These are phyloP conservation scores for Sternarchorhynchus goeldii DNA, from an alignment of 2,797 vertebrate species.

Conservation along the genomic window DNA sequence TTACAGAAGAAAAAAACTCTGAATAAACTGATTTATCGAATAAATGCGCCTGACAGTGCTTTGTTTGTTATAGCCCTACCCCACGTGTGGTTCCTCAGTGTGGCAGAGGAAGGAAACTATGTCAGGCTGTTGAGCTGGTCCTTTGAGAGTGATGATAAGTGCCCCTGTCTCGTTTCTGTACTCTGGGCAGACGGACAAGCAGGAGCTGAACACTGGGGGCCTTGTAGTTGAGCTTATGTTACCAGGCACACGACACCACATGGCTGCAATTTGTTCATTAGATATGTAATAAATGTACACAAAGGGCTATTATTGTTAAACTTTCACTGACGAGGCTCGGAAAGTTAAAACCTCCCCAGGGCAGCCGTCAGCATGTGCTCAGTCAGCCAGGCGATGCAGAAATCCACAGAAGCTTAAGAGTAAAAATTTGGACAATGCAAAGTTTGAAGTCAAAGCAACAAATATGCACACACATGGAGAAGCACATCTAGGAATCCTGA, in stretches of 20 bases:
- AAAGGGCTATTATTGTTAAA: conserved; percentile 76
- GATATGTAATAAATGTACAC: conserved; percentile 78
- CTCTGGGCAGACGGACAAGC: conserved; percentile 73
- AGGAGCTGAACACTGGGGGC: conserved; percentile 73
- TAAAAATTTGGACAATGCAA: conserved; percentile 3
- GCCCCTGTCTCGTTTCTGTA: conserved; percentile 72
- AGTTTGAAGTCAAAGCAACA: conserved; percentile 3
- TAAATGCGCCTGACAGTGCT: conserved; percentile 26
- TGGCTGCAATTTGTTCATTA: conserved; percentile 84
- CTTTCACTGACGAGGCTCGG: conserved; percentile 49
- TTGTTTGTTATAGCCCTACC: conserved; percentile 43
- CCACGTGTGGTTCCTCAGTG: conserved; percentile 36
- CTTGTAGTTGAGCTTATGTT: conserved; percentile 66
- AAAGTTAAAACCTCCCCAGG: conserved; percentile 57
- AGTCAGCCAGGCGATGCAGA: not conserved
- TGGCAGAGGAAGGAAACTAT: conserved; percentile 66
- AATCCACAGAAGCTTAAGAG: conserved; percentile 32
- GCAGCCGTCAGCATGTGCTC: not conserved
- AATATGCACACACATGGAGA: conserved; percentile 10
- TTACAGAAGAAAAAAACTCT: conserved; percentile 12
- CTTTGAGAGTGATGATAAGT: conserved; percentile 78
- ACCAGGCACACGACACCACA: conserved; percentile 68
- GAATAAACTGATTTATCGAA: conserved; percentile 12
- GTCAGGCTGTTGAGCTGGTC: conserved; percentile 55
- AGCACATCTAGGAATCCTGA: not conserved